These are phyloP conservation scores for Prionace glauca DNA, from an alignment of 2,797 vertebrate genomes.

Conservation along the genomic window DNA sequence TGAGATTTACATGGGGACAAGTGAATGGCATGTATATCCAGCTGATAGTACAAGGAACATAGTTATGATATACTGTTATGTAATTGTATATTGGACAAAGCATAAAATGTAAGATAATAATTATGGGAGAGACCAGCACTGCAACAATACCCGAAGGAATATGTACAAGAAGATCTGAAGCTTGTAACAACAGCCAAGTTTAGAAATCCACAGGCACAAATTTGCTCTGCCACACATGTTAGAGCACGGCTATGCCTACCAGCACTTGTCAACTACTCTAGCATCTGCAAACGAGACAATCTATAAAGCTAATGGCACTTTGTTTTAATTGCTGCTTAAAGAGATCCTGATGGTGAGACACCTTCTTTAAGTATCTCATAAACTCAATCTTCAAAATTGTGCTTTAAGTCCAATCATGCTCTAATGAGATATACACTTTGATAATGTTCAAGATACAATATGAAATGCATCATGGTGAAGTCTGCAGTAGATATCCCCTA, in stretches of 20 bases:
- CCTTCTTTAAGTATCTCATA: not conserved
- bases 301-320: not conserved
- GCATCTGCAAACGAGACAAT: not conserved
- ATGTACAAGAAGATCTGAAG: not conserved
- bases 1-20: not conserved
- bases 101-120: not conserved
- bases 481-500: not conserved
- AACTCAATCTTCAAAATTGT: not conserved
- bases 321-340: not conserved
- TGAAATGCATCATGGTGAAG: not conserved
- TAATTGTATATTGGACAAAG: not conserved
- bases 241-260: not conserved
- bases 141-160: not conserved
- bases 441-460: not conserved
- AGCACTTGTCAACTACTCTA: not conserved
- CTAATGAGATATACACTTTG: not conserved
- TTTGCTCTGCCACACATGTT: not conserved
- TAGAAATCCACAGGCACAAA: not conserved
- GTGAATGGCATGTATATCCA: not conserved
- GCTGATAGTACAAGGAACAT: not conserved
- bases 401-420: not conserved
- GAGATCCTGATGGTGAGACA: not conserved
- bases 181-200: not conserved
- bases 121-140: not conserved
- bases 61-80: not conserved